Conservation (phyloP, 2,113 vertebrate species). For the Garra rufa region DNA sequence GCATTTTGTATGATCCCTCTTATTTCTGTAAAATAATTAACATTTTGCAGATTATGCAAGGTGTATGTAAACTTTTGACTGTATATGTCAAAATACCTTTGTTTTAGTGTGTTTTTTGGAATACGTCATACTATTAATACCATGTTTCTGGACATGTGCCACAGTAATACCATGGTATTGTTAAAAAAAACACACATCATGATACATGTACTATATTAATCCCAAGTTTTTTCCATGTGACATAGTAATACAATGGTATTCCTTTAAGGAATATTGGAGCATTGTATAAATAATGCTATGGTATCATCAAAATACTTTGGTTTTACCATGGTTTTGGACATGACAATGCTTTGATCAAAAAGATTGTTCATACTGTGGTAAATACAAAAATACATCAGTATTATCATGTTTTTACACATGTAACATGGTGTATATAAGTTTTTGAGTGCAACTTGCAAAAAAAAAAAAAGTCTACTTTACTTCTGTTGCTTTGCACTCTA, state of each 20-base stretch:
- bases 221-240: neutral
- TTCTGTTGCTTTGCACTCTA: slow-evolving; percentile 1
- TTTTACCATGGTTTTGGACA: neutral
- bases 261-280: neutral
- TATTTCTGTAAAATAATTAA: too few relatives aligned
- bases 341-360: neutral
- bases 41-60: too few relatives aligned
- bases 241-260: neutral
- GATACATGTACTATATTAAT: neutral
- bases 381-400: neutral
- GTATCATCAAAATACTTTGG: neutral
- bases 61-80: too few relatives aligned
- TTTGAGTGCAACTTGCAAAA: neutral
- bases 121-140: neutral
- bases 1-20: too few relatives aligned
- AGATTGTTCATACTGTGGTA: neutral
- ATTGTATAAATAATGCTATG: neutral
- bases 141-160: neutral
- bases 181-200: neutral
- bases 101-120: neutral
- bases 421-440: neutral
- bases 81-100: neutral
- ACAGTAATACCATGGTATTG: neutral
- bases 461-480: neutral
- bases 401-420: neutral